Evolutionary conservation across 1,140 invertebrate species (phyloP), one percentile per base, ranked within the genome.

Genomic region (Drosophila nebulosa): DNA sequence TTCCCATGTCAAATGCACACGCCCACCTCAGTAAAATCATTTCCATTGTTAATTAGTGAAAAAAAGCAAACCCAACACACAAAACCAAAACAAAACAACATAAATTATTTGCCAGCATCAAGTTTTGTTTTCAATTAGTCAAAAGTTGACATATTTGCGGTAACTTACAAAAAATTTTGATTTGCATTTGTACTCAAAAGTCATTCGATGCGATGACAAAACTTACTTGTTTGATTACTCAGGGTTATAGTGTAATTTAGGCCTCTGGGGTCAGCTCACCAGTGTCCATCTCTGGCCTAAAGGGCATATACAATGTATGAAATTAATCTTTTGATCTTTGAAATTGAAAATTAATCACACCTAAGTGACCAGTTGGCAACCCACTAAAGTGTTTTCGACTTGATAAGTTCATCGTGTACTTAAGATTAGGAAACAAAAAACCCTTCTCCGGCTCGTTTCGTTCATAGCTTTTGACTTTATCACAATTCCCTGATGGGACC

Each of bases 11-110:
- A 30, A 55, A 30, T 55, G 52, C 52, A 55, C 18, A 55, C 16
- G 52, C 52, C 52, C 39, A 46, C 18, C 18, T 46, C 30, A 16
- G 52, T 30, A 53, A 14, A 12, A 26, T 53, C n/a, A 30, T 53
- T 53, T 55, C 52, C 52, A 55, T 55, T 55, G 52, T 55, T 55
- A 55, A 55, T 55, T 55, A 55, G 52, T 32, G 3, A 55, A 30
- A 32, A 53, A 53, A 53, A 53, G n/a, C n/a, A n/a, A n/a, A n/a
- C n/a, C 7, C 18, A 51, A 51, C 5, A 52, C 1, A 24, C 12
- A 53, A 27, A 27, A 27, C 7, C 24, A 5, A 39, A 16, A 21
- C 16, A 46, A 46, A 46, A 21, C 39, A 46, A 46, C 18, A 46
- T 46, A 46, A 46, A 46, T 46, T 46, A 46, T 46, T 21, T 46